phyloP scores from a whole-genome alignment of 1,140 invertebrate species.

The Idris sp. region DNA sequence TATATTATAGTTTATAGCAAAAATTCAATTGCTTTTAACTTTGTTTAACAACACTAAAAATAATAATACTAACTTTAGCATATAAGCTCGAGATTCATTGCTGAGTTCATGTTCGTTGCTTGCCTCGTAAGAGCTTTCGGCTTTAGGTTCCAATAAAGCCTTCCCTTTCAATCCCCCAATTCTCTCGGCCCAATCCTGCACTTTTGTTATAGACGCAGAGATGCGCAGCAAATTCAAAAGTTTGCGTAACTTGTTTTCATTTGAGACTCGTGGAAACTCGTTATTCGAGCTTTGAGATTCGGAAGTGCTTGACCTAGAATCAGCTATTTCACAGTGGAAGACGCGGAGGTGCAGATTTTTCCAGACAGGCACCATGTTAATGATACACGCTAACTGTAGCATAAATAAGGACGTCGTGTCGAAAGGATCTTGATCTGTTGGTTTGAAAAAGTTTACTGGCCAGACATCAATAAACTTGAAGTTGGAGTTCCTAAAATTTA shows the following conservation, averaged over 20 bases:
- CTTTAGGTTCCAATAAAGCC: constrained; percentile 66
- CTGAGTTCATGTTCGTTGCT: constrained; percentile 66
- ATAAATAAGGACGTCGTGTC: constrained; percentile 95
- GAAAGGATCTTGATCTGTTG: constrained; percentile 86
- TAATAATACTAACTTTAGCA: constrained; percentile 73
- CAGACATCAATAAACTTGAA: constrained; percentile 96
- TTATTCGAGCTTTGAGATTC: constrained; percentile 68
- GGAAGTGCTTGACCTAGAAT: constrained; percentile 69
- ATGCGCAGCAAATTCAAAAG: constrained; percentile 83
- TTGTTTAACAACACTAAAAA: no score
- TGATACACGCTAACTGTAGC: constrained; percentile 97
- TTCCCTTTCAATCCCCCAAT: constrained; percentile 67
- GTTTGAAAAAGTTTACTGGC: constrained; percentile 93
- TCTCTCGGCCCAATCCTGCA: constrained; percentile 72
- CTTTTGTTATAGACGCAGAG: constrained; percentile 81
- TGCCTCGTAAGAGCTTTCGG: constrained; percentile 67
- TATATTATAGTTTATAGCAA: constrained; percentile 3
- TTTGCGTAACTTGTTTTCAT: constrained; percentile 79
- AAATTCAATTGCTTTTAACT: no score
- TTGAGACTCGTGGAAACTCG: constrained; percentile 70
- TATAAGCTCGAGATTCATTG: constrained; percentile 73
- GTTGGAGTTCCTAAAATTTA: constrained; percentile 76
- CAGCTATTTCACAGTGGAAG: constrained; percentile 85
- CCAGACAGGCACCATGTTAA: constrained; percentile 94
- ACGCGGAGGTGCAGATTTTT: constrained; percentile 89